These are phyloP conservation scores for Chirona hameri DNA, from an alignment of 2,888 invertebrate genomes.

Conservation along the genomic window DNA sequence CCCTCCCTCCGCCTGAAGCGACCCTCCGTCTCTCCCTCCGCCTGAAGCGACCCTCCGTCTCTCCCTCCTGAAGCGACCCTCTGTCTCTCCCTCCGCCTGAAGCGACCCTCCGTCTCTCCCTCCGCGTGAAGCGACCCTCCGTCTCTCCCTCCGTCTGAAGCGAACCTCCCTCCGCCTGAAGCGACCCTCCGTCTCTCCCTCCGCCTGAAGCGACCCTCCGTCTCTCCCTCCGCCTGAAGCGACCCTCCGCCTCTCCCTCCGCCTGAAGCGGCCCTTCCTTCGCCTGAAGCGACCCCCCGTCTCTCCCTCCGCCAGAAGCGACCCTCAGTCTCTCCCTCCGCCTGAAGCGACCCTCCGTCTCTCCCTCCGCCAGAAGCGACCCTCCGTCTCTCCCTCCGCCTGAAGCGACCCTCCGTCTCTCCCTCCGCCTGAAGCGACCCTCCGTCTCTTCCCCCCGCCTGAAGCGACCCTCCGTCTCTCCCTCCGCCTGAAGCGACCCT, in stretches of 20 bases:
- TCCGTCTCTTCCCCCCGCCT: no score
- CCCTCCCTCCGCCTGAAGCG: background rate
- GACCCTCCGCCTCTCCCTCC: background rate
- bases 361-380: slow-evolving; percentile 31
- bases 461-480: background rate
- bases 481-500: no score
- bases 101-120: no score
- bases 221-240: background rate
- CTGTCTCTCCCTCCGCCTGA: background rate
- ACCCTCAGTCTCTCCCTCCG: no score
- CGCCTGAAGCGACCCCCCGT: no score
- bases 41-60: no score
- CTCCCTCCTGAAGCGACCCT: no score
- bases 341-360: background rate
- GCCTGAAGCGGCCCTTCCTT: no score
- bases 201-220: no score
- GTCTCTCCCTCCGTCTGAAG: background rate
- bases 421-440: no score
- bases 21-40: background rate
- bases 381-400: no score
- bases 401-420: background rate
- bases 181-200: background rate
- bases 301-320: slow-evolving; percentile 30
- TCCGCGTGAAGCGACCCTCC: no score
- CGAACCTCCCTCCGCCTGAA: background rate